Conservation (phyloP, 2,888 invertebrate genomes). For the Harpalus rubripes region DNA sequence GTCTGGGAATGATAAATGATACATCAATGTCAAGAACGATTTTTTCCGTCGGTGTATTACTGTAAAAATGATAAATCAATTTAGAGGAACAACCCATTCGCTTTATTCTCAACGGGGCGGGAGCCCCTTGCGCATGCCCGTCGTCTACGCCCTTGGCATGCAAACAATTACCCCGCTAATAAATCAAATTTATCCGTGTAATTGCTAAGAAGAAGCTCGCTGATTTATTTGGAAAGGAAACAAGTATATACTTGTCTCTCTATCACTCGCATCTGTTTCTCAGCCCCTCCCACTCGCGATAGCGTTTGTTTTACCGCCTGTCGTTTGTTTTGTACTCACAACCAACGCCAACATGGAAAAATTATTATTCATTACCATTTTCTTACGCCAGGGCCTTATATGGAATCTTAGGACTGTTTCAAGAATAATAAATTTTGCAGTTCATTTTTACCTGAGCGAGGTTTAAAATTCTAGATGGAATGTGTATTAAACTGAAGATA, state of each 20-base stretch:
- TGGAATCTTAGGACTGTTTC: slow-evolving; percentile 22
- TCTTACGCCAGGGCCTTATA: slow-evolving; percentile 24
- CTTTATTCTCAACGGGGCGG: neutral
- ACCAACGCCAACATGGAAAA: slow-evolving; percentile 38
- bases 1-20: neutral
- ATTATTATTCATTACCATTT: slow-evolving; percentile 49
- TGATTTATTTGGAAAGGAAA: slow-evolving; percentile 46
- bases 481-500: neutral
- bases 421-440: slow-evolving; percentile 40
- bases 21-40: neutral
- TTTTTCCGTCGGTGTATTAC: neutral
- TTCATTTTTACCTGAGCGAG: slow-evolving; percentile 6
- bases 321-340: slow-evolving; percentile 39
- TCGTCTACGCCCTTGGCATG: slow-evolving; percentile 24
- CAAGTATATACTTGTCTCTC: slow-evolving; percentile 29
- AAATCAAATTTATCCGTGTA: slow-evolving; percentile 48
- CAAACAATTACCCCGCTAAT: slow-evolving; percentile 43
- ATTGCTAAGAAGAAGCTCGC: slow-evolving; percentile 45
- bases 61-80: slow-evolving; percentile 1
- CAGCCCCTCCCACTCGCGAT: slow-evolving; percentile 44
- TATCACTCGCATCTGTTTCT: slow-evolving; percentile 47
- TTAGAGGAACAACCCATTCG: neutral
- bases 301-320: slow-evolving; percentile 49
- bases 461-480: slow-evolving; percentile 21
- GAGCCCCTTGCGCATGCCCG: neutral